phyloP scores from a whole-genome alignment of 2,113 vertebrate genomes.

The Sander vitreus region DNA sequence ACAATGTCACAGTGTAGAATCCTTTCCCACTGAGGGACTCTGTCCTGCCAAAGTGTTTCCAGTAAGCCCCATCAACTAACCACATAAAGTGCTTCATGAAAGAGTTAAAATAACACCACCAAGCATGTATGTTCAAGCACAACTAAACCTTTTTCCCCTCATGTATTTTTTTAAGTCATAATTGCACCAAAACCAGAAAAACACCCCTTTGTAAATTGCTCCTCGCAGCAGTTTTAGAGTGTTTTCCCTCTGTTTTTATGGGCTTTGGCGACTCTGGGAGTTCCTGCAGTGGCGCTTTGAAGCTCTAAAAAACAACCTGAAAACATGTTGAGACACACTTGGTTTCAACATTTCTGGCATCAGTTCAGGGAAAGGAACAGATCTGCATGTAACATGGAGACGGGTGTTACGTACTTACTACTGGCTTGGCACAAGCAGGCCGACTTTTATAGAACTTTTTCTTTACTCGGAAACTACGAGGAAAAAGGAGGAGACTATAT shows the following conservation, averaged over 20 bases:
- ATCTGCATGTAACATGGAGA: slow-evolving; percentile 19
- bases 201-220: not conserved
- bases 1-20: not conserved
- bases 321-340: slow-evolving; percentile 37
- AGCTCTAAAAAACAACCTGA: not conserved
- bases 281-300: slow-evolving; percentile 41
- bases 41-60: slow-evolving; percentile 41
- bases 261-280: slow-evolving; percentile 25
- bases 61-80: slow-evolving; percentile 20
- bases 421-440: slow-evolving; percentile 6
- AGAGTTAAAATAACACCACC: slow-evolving; percentile 40
- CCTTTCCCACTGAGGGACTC: not conserved
- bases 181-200: slow-evolving; percentile 39
- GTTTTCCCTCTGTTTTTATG: slow-evolving; percentile 5
- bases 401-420: not conserved
- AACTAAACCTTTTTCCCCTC: not conserved
- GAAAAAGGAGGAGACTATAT: too few species aligned
- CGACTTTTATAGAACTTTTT: not conserved
- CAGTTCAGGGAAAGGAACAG: not conserved
- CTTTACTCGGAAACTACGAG: not conserved
- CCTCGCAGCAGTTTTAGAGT: slow-evolving; percentile 12
- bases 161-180: slow-evolving; percentile 14
- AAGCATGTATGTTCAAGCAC: not conserved
- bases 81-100: slow-evolving; percentile 30
- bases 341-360: slow-evolving; percentile 9